phyloP scores from a whole-genome alignment of 2,888 invertebrate species.

The Lordiphosa andalusiaca region DNA sequence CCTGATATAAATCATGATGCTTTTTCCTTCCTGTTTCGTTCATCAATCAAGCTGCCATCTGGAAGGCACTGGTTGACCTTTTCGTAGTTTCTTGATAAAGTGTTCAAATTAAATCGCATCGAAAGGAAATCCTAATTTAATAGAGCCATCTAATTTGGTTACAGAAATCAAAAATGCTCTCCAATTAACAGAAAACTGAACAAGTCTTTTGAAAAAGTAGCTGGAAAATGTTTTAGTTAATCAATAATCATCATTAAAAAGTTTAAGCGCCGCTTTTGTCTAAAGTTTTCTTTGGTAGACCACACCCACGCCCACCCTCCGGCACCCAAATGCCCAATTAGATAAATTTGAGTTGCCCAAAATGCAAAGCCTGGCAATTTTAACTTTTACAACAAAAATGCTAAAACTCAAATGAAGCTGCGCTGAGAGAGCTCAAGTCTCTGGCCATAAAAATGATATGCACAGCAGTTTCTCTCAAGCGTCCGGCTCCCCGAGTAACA shows the following conservation, averaged over 20 bases:
- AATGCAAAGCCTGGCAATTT: slow-evolving; percentile 3
- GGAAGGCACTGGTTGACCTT: slow-evolving; percentile 20
- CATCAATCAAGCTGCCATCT: slow-evolving; percentile 51
- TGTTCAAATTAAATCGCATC: too few relatives aligned
- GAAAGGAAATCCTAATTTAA: too few relatives aligned
- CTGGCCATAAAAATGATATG: slow-evolving; percentile 27
- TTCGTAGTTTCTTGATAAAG: background rate
- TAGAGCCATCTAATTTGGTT: too few relatives aligned
- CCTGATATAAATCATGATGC: slow-evolving; percentile 53
- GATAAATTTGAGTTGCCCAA: slow-evolving; percentile 22
- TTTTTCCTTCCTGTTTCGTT: slow-evolving; percentile 36
- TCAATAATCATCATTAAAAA: slow-evolving; percentile 57
- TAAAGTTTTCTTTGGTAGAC: slow-evolving; percentile 9
- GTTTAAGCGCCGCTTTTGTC: slow-evolving; percentile 26
- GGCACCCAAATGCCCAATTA: slow-evolving; percentile 19
- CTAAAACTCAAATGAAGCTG: slow-evolving; percentile 16
- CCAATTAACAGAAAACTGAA: too few relatives aligned
- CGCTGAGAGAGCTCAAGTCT: slow-evolving; percentile 1
- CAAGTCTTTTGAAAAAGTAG: background rate
- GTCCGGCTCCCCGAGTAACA: slow-evolving; percentile 12
- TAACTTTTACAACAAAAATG: slow-evolving; percentile 9
- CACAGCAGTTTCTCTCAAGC: slow-evolving; percentile 21
- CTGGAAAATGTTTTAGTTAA: slow-evolving; percentile 20
- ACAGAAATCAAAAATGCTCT: too few relatives aligned
- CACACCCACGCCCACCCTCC: background rate